A percentile compares a stretch with the other conserved stretches of the same genome.
phyloP scores from a whole-genome alignment of 1,140 invertebrate species.

The Monochamus saltuarius region DNA sequence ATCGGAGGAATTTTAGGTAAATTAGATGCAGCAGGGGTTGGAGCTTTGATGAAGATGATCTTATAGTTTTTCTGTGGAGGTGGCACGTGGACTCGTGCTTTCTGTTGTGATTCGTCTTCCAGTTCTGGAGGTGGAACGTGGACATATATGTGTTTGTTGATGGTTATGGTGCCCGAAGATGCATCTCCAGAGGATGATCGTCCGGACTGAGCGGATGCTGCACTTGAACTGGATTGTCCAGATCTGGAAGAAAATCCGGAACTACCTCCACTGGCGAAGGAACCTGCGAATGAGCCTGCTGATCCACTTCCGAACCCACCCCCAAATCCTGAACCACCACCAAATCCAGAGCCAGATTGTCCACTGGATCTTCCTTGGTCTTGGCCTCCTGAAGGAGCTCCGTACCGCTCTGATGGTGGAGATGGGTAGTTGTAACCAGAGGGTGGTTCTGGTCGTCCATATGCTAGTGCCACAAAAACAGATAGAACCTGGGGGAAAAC shows the following conservation, averaged over 20 bases:
- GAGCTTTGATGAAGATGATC: constrained; percentile 34
- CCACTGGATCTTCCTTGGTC: background rate
- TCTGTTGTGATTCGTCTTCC: constrained; percentile 1
- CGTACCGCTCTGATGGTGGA: constrained; percentile 11
- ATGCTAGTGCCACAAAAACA: constrained; percentile 7
- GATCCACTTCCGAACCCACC: background rate
- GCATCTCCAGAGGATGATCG: background rate
- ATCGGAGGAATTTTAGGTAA: background rate
- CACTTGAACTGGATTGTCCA: no score
- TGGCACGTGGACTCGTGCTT: constrained; percentile 8
- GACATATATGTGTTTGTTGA: constrained; percentile 7
- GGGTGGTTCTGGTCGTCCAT: constrained; percentile 20
- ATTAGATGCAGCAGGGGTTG: constrained; percentile 2
- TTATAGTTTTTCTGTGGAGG: constrained; percentile 26
- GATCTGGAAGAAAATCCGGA: background rate
- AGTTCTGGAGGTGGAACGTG: constrained; percentile 1
- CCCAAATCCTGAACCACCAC: background rate
- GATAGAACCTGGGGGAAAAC: constrained; percentile 6
- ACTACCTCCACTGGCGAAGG: background rate
- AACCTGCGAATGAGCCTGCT: background rate
- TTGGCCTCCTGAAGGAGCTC: background rate
- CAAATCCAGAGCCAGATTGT: background rate
- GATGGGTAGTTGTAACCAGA: constrained; percentile 29
- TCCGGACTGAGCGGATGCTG: background rate
- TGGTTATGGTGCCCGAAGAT: background rate